A percentile compares a stretch with the other conserved stretches of the same genome.
Conservation (phyloP, 2,888 invertebrate genomes). For the Pollenia griseotomentosa region DNA sequence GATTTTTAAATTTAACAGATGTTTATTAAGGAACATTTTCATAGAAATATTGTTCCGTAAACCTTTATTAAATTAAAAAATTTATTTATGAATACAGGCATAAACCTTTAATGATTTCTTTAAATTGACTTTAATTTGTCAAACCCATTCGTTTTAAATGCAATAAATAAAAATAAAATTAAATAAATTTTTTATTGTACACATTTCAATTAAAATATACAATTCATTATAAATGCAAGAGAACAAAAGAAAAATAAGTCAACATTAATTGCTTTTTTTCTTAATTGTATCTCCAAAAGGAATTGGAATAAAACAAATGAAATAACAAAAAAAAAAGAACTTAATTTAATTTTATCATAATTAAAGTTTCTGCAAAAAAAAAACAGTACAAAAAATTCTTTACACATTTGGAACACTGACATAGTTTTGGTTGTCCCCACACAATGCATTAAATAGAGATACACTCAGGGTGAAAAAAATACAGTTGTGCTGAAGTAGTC, state of each 20-base stretch:
- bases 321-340: constrained; percentile 21
- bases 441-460: not conserved
- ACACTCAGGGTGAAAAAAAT: no score
- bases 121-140: no score
- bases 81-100: no score
- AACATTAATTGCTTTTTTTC: not conserved
- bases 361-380: constrained; percentile 42
- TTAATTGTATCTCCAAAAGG: constrained; percentile 24
- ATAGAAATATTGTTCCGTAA: no score
- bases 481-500: no score
- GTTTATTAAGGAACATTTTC: no score
- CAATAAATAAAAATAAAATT: constrained; percentile 33
- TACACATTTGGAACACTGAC: constrained; percentile 52
- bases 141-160: constrained; percentile 23
- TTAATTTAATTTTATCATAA: constrained; percentile 49
- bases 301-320: constrained; percentile 13
- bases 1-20: no score
- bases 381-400: constrained; percentile 5
- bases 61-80: no score
- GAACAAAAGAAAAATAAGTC: constrained; percentile 49
- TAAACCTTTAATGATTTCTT: no score
- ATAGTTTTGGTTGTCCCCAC: constrained; percentile 17
- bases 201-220: constrained; percentile 36
- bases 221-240: constrained; percentile 42
- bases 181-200: constrained; percentile 30